Base-by-base conservation (phyloP, 2,888 invertebrate species). In the Danaus chrysippus region DNA sequence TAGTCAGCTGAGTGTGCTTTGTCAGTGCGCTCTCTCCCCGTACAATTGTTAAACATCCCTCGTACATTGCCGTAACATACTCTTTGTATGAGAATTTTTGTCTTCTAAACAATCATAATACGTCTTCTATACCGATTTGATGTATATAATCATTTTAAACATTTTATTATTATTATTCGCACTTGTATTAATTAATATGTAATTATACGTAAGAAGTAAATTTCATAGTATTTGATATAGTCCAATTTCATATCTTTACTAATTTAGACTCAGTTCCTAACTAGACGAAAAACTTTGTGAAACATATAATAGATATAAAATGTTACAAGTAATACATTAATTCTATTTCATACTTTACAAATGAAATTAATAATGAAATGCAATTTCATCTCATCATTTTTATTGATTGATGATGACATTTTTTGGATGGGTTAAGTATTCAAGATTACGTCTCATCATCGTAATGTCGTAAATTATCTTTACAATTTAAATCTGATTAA, bases 1-100 rank as follows among this genome's bases (percentile, higher is more conserved):
- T 59, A 73, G 73, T 73, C 76, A 71, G 78, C 75, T 72, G 73
- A 87, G 87, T 74, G 86, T 82, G 71, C 86, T 87, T 87, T 87
- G 87, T 86, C 86, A 84, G 58, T 58, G 65, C 69, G 70, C 76
- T 68, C 75, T 80, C 69, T 73, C 74, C 74, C 74, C 71, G 74
- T 79, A 79, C 83, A 81, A 84, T 83, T 79, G 81, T 76, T 74
- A 76, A 74, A 75, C 75, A 68, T 65, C 76, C 76, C 73, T 65
- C 61, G 65, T 67, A 59, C 61, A 54, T 56, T 58, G 64, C 65
- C 23, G 55, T 57, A 44, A 52, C 17, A 23, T 43, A 62, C 55
- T 62, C 56, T 67, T 61, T 60, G 46, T 57, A 54, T 60, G 54
- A 44, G 42, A 49, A 56, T 59, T 63, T 56, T 52, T 34, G 44